A percentile compares a stretch with the other conserved stretches of the same genome.
Evolutionary conservation across 37 sponge, comb jelly and placozoan genomes (phyloP).

Genomic region (Cliona cf. orientalis): DNA sequence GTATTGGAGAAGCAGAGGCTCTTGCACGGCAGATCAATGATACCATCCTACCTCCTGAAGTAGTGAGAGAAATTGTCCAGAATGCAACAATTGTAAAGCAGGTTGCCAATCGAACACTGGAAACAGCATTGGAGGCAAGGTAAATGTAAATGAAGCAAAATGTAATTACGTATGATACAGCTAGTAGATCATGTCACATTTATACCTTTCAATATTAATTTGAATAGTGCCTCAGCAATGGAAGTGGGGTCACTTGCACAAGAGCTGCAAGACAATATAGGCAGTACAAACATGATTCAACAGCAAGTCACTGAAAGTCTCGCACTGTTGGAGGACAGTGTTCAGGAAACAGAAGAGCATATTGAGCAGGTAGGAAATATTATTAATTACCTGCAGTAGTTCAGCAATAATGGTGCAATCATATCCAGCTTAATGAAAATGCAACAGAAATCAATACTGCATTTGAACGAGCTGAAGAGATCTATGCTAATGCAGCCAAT

Average conservation of each 20-base stretch:
- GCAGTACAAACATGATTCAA: neutral
- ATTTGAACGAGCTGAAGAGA: neutral
- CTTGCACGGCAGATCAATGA: constrained; percentile 37
- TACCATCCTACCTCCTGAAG: constrained; percentile 32
- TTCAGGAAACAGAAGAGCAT: neutral
- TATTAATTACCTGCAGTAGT: no score
- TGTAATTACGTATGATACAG: no score
- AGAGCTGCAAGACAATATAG: neutral
- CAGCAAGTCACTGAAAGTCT: neutral
- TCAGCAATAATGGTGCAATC: no score
- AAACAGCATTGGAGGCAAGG: constrained; percentile 52
- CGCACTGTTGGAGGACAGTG: neutral
- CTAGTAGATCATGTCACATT: neutral
- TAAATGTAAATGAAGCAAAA: constrained; percentile 1
- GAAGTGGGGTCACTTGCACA: neutral
- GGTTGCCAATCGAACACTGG: constrained; percentile 25
- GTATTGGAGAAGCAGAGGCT: constrained; percentile 14
- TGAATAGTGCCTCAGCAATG: neutral
- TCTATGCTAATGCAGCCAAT: no score
- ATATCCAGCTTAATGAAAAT: neutral
- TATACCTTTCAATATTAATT: neutral
- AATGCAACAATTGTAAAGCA: constrained; percentile 33
- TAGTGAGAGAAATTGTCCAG: constrained; percentile 19
- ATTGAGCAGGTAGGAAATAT: neutral
- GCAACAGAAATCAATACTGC: neutral